Conservation (phyloP, 2,888 invertebrate species). For the Eupithecia insigniata region DNA sequence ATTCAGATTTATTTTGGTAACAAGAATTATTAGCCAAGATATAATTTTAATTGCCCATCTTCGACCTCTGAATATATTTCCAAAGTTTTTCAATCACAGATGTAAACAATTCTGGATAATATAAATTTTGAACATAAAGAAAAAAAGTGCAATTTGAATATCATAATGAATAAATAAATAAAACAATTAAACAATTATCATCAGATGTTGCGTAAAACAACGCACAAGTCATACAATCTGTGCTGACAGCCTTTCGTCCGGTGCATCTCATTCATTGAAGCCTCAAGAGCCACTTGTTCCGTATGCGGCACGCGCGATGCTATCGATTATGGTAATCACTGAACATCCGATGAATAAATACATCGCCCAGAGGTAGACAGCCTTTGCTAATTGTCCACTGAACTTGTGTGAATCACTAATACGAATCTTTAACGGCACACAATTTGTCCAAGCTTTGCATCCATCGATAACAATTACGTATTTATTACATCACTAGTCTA, state of each 20-base stretch:
- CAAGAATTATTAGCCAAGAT: neutral
- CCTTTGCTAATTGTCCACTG: slow-evolving; percentile 83
- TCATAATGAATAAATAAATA: slow-evolving; percentile 3
- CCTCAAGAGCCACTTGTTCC: slow-evolving; percentile 65
- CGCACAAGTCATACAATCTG: neutral
- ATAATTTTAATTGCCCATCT: neutral
- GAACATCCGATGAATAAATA: slow-evolving; percentile 83
- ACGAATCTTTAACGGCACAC: slow-evolving; percentile 67
- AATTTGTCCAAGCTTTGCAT: slow-evolving; percentile 51
- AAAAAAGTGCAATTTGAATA: neutral
- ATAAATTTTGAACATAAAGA: neutral
- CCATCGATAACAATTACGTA: slow-evolving; percentile 43
- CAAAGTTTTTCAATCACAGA: neutral
- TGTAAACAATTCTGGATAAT: neutral
- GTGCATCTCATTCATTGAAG: slow-evolving; percentile 70
- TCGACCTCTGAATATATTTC: neutral
- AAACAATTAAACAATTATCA: neutral
- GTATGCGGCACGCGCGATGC: slow-evolving; percentile 79
- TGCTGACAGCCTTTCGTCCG: slow-evolving; percentile 39
- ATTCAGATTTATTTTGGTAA: neutral
- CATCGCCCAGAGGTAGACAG: slow-evolving; percentile 81
- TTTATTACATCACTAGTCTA: slow-evolving; percentile 16
- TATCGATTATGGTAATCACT: slow-evolving; percentile 83
- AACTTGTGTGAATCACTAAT: slow-evolving; percentile 80
- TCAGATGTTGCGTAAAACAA: neutral